Evolutionary conservation across 64 coral and sea anemone species (phyloP).

Genomic region (Montipora sp.): DNA sequence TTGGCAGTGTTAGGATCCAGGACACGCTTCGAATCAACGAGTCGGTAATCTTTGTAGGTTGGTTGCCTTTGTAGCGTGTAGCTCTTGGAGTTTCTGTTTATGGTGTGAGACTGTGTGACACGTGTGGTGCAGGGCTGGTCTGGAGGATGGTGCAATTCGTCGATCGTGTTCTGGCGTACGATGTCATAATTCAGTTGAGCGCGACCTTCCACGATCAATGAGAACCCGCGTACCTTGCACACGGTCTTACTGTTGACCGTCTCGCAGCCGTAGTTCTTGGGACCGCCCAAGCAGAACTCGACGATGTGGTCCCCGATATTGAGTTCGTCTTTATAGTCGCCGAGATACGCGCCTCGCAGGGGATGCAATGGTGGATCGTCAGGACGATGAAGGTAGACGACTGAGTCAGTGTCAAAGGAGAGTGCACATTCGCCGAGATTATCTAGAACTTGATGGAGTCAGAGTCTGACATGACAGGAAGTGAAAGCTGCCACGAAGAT

Average conservation of each 20-base stretch:
- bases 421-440: not conserved
- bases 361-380: not conserved
- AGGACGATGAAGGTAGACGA: slow-evolving; percentile 4
- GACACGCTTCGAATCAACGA: not conserved
- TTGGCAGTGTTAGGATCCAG: not conserved
- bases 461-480: slow-evolving; percentile 19
- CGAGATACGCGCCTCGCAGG: slow-evolving; percentile 20
- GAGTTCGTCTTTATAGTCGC: slow-evolving; percentile 28
- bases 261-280: slow-evolving; percentile 55
- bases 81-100: not conserved
- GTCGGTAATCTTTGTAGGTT: not conserved
- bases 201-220: not conserved
- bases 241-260: not conserved
- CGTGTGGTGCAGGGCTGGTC: not conserved
- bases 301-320: not conserved
- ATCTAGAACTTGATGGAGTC: slow-evolving; percentile 36
- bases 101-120: not conserved
- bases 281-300: slow-evolving; percentile 4
- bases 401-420: slow-evolving; percentile 42
- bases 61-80: not conserved
- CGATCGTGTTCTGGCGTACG: slow-evolving; percentile 4
- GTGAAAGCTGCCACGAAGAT: slow-evolving; percentile 52
- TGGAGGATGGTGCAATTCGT: not conserved
- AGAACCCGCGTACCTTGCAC: slow-evolving; percentile 30
- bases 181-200: not conserved